Evolutionary conservation across 35 echinoderm and acorn worm species (phyloP).

Genomic region (Heliocidaris tuberculata): DNA sequence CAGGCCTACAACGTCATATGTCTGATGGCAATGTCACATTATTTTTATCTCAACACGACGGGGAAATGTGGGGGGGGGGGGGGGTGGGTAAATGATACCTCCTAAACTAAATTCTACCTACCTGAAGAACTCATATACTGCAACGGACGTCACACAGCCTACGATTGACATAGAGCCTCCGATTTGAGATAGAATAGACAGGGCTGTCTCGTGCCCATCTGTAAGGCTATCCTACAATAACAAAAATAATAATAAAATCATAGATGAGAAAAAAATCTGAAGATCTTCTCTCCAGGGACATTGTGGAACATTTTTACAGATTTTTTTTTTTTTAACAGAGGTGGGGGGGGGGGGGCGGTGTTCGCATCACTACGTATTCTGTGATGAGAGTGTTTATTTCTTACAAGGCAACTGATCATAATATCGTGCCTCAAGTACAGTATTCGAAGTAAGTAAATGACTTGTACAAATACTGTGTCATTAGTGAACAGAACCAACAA

Average conservation of each 20-base stretch:
- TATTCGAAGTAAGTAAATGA: no score
- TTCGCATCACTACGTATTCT: background rate
- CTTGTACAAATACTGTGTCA: no score
- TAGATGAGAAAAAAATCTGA: background rate
- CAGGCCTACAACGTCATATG: no score
- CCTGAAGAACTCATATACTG: constrained; percentile 78
- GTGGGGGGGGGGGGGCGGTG: background rate
- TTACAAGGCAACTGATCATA: no score
- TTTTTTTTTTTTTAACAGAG: background rate
- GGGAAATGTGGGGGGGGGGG: no score
- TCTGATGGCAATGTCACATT: no score
- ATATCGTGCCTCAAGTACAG: no score
- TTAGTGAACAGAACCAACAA: no score
- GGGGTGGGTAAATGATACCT: no score
- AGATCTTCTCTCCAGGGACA: background rate
- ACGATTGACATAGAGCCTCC: constrained; percentile 66
- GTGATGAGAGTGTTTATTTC: no score
- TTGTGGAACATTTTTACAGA: background rate
- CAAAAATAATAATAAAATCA: no score
- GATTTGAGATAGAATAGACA: constrained; percentile 77
- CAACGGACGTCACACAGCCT: constrained; percentile 61
- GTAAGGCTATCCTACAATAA: constrained; percentile 44
- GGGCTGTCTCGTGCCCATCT: constrained; percentile 47
- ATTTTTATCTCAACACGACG: no score
- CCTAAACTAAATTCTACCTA: background rate